Base-by-base conservation (phyloP, 2,888 invertebrate genomes). In the Melanostoma mellinum region DNA sequence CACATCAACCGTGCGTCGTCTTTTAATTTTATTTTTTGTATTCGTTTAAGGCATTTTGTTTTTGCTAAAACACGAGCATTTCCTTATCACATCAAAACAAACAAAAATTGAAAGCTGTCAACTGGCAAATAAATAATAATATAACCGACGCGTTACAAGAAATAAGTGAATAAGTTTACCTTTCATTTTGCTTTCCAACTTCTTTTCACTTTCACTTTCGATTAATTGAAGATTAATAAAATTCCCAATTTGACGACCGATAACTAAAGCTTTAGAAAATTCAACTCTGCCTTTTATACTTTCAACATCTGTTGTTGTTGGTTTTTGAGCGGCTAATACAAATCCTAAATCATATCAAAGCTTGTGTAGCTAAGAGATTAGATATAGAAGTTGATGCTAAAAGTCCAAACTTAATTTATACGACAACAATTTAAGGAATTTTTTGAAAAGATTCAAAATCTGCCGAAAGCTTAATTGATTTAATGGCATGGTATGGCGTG, bases 221-320 rank as follows among this genome's bases (percentile, higher is more conserved):
- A 10, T n/a, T 46, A 30, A 35, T 6, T 68, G 5, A 5, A 30
- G 3, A 33, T 10, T 3, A 33, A 33, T 67, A 30, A 32, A 53
- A n/a, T 44, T 68, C 44, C 32, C 5, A 42, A 32, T 48, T 38
- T 8, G 38, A 38, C 30, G n/a, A 46, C 8, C 60, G 60, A 73
- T 67, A 78, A 73, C 78, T 79, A 79, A 74, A 10, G 40, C n/a
- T 42, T 48, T 6, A 5, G 5, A 48, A 44, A 38, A 5, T 10
- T 6, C 30, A 73, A 40, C 61, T n/a, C 30, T 9, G 60, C 67
- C 78, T 79, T 79, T 79, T 79, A 79, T 79, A 79, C 48, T 32
- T 3, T 53, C 36, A 8, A 55, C 42, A 32, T 6, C 56, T 56
- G 38, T 36, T 71, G 63, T 52, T 42, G 50, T 8, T 48, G 9